Evolutionary conservation across 2,888 invertebrate species (phyloP).

Genomic region (Pardosa pseudoannulata): DNA sequence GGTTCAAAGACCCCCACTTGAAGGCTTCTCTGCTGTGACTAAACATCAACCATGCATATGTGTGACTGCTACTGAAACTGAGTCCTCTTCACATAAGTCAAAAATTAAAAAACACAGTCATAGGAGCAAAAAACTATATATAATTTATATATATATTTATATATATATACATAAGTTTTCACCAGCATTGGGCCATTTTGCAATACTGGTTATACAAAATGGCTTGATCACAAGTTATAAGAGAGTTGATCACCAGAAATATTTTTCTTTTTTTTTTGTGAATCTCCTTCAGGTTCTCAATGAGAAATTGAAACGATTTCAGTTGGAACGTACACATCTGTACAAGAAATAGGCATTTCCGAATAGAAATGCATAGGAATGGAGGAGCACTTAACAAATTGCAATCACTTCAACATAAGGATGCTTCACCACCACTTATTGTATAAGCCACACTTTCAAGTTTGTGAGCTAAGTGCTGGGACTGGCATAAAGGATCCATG

Average conservation of each 20-base stretch:
- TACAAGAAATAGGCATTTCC: slow-evolving; percentile 34
- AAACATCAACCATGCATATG: slow-evolving; percentile 55
- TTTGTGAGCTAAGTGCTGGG: slow-evolving; percentile 94
- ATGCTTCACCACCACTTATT: slow-evolving; percentile 89
- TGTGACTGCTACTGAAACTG: slow-evolving; percentile 19
- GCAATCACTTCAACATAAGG: slow-evolving; percentile 51
- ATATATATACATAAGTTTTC: slow-evolving; percentile 37
- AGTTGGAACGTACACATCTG: slow-evolving; percentile 37
- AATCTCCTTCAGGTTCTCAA: slow-evolving; percentile 1
- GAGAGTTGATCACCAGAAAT: slow-evolving; percentile 15
- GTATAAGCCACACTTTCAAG: slow-evolving; percentile 95
- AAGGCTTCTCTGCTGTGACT: slow-evolving; percentile 23
- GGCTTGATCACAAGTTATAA: slow-evolving; percentile 65
- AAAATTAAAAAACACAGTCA: slow-evolving; percentile 50
- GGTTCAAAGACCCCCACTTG: background rate
- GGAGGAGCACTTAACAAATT: slow-evolving; percentile 23
- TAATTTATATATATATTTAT: slow-evolving; percentile 55
- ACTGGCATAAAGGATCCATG: slow-evolving; percentile 87
- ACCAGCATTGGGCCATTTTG: slow-evolving; percentile 10
- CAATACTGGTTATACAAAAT: slow-evolving; percentile 45
- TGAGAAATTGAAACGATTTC: slow-evolving; percentile 26
- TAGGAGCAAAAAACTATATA: slow-evolving; percentile 61
- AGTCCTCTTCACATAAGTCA: slow-evolving; percentile 24
- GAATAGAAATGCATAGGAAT: slow-evolving; percentile 41
- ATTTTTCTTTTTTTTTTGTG: too few relatives aligned